Conservation (phyloP, 2,888 invertebrate genomes). For the Thalpophila matura region DNA sequence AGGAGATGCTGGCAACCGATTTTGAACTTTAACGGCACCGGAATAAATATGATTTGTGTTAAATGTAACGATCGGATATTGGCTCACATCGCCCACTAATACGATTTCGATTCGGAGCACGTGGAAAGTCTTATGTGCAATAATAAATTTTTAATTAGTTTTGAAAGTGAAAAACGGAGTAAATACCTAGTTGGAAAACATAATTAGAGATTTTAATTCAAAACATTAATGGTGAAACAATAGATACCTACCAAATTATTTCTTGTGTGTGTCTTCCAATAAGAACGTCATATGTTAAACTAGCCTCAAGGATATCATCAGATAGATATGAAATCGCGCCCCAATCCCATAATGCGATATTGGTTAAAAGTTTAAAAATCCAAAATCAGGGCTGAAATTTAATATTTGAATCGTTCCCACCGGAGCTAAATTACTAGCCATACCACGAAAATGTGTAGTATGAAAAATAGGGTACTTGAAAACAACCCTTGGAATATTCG, state of each 20-base stretch:
- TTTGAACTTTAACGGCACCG: constrained; percentile 36
- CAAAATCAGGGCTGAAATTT: too few species aligned
- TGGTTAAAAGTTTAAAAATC: too few species aligned
- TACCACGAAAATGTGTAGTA: background rate
- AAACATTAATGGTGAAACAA: background rate
- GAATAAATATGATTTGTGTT: constrained; percentile 41
- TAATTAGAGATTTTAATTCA: background rate
- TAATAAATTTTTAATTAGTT: constrained; percentile 56
- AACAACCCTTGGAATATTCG: background rate
- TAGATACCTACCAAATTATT: background rate
- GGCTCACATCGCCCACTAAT: constrained; percentile 64
- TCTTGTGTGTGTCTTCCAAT: background rate
- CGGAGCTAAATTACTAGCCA: too few species aligned
- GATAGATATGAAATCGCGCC: background rate
- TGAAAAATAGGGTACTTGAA: background rate
- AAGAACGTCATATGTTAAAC: background rate
- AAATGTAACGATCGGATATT: constrained; percentile 45
- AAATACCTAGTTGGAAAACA: background rate
- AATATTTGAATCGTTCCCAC: too few species aligned
- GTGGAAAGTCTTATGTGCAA: constrained; percentile 54
- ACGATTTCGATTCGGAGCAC: constrained; percentile 56
- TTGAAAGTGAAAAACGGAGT: constrained; percentile 43
- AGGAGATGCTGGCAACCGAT: constrained; percentile 30
- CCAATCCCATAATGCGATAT: background rate
- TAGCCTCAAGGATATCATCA: background rate